Evolutionary conservation across 2,888 invertebrate species (phyloP), one percentile per base, ranked within the genome.

Genomic region (Theristus sp.): DNA sequence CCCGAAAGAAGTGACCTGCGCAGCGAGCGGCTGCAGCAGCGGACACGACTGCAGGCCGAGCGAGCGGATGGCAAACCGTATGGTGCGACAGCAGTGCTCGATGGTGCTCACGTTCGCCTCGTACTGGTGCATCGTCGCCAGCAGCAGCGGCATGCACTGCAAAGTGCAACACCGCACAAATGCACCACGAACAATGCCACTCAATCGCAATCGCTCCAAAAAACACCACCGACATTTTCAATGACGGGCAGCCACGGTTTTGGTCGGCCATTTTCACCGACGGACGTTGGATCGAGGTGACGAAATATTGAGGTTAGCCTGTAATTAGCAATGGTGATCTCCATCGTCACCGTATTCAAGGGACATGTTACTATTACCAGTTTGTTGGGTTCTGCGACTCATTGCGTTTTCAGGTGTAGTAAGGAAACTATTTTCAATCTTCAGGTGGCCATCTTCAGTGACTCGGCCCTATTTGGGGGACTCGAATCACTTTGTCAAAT

Each of bases 71-170:
- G 68, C 60, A 78, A 89, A 94, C 57, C 93, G 82, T 64, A 93
- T 80, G 69, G 87, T 84, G 60, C 94, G 83, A 73, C 93, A 93
- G 71, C 85, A 84, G 67, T 91, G 82, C 78, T 98, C 96, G 83
- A 90, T 88, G 52, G 90, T 82, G 65, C 90, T 82, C 20, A 84
- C 77, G 77, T 91, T 89, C n/a, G 78, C 75, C 75, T 86, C 84
- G 75, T 83, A 90, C 77, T 84, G 85, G 65, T 83, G 82, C 77
- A 86, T 84, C 1, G 84, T 81, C 57, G 82, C 82, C 0, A 86
- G 84, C 63, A 91, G 77, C 56, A 87, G 81, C 31, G 89, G 89
- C 90, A 91, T 93, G 65, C 87, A 82, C 81, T 89, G 82, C 29
- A 65, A 38, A 38, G 17, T 38, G 38, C 6, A 38, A 17, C 17